phyloP scores from a whole-genome alignment of 2,888 invertebrate genomes.

The Drosophila meridionalis region DNA sequence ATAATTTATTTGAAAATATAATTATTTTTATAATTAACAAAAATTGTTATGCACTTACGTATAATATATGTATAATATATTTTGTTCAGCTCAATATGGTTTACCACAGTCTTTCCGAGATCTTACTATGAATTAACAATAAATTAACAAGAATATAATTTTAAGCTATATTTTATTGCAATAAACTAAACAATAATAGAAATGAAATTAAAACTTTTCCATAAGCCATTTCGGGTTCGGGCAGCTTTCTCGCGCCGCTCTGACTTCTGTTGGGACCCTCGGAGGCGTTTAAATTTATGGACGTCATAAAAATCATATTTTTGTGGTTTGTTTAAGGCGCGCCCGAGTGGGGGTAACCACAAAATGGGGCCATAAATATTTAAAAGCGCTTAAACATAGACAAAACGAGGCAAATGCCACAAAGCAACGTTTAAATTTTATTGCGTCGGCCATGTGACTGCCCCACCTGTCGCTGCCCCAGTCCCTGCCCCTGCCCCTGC shows the following conservation, averaged over 20 bases:
- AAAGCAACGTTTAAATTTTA: conserved; percentile 74
- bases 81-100: too few relatives aligned
- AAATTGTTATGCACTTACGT: too few relatives aligned
- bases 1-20: too few relatives aligned
- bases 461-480: background rate
- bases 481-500: background rate
- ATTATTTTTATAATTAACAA: too few relatives aligned
- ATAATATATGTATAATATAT: too few relatives aligned
- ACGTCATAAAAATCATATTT: conserved; percentile 74
- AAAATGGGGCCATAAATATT: conserved; percentile 77
- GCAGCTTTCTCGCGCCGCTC: conserved; percentile 10
- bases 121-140: background rate
- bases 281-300: conserved; percentile 72
- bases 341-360: conserved; percentile 30
- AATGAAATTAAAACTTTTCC: conserved; percentile 8
- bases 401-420: conserved; percentile 44
- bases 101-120: too few relatives aligned
- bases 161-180: background rate
- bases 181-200: background rate
- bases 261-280: conserved; percentile 8
- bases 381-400: conserved; percentile 69
- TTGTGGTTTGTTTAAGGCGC: conserved; percentile 36
- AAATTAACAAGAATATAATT: background rate
- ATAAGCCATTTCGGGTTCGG: conserved; percentile 13
- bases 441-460: conserved; percentile 46